phyloP scores from a whole-genome alignment of 2,797 vertebrate species.

The Falco novaeseelandiae region DNA sequence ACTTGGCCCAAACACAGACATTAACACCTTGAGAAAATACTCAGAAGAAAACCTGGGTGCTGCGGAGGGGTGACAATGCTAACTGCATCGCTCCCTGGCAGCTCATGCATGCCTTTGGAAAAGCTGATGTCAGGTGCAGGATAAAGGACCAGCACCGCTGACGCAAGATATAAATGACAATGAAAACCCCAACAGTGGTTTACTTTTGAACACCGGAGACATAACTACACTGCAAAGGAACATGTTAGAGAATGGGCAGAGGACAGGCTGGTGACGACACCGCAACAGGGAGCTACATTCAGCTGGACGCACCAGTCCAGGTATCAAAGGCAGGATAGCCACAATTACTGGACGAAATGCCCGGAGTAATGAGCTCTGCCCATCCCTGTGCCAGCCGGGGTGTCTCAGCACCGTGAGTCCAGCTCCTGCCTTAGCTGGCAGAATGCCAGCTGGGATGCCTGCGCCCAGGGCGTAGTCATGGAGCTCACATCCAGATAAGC shows the following conservation, averaged over 20 bases:
- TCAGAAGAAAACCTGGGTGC: not conserved
- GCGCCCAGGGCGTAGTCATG: not conserved
- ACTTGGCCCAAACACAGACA: not conserved
- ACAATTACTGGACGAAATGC: not conserved
- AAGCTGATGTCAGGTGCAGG: not conserved
- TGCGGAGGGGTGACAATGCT: not conserved
- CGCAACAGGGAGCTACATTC: not conserved
- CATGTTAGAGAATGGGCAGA: not conserved
- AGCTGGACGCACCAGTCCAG: not conserved
- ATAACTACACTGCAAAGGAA: not conserved
- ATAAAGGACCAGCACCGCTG: not conserved
- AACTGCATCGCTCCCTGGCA: not conserved
- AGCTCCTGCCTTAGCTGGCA: not conserved
- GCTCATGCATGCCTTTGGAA: not conserved
- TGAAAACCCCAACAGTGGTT: not conserved
- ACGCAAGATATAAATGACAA: not conserved
- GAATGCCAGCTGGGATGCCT: not conserved
- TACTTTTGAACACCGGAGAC: not conserved
- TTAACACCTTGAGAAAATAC: not conserved
- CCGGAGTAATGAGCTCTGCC: not conserved
- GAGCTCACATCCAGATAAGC: fast-evolving
- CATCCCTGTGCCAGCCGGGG: not conserved
- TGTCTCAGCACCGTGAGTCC: fast-evolving
- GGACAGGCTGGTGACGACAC: not conserved
- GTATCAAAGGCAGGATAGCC: not conserved